Conservation (phyloP, 2,797 vertebrate genomes). For the Syncerus caffer region DNA sequence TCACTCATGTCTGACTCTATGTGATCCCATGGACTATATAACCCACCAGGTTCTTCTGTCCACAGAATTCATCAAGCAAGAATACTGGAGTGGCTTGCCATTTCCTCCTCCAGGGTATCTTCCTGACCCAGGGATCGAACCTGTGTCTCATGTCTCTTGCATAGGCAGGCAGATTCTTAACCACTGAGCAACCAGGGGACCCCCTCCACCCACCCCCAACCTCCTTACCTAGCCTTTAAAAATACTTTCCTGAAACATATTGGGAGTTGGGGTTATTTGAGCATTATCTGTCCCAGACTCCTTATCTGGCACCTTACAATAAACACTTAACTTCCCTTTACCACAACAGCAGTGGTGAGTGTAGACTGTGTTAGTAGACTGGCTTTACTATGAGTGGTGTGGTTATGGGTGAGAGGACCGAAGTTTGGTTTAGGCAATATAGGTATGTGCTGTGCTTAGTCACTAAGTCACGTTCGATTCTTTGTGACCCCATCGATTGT, state of each 20-base stretch:
- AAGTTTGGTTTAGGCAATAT: neutral
- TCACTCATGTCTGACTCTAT: neutral
- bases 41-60: neutral
- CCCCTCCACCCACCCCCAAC: rapidly evolving
- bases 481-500: neutral
- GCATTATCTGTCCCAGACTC: neutral
- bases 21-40: neutral
- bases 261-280: neutral
- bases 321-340: neutral
- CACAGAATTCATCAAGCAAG: neutral
- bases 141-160: neutral
- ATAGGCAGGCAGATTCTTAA: neutral
- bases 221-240: neutral
- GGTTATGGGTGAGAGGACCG: neutral
- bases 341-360: neutral
- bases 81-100: neutral
- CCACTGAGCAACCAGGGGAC: neutral
- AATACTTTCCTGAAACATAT: neutral
- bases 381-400: neutral
- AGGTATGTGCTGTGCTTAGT: neutral
- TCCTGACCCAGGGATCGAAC: neutral
- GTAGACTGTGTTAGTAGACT: neutral
- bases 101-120: neutral
- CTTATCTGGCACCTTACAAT: neutral
- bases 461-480: neutral